Evolutionary conservation across 2,113 vertebrate species (phyloP).

Genomic region (Pollimyrus isidori): DNA sequence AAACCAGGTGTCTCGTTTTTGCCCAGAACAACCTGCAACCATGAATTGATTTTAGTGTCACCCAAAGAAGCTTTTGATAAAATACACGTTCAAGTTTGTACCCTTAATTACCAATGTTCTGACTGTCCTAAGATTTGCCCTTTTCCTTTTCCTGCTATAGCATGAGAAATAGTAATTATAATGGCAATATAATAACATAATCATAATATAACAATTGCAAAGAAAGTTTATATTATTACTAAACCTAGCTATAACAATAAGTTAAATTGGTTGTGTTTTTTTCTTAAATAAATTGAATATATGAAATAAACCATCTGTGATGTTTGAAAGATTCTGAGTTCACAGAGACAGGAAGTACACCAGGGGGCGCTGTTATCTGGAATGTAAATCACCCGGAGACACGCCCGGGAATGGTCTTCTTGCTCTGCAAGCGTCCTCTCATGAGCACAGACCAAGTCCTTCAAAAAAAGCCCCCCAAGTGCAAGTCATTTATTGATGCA

Average conservation of each 20-base stretch:
- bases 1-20: background rate
- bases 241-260: slow-evolving; percentile 70
- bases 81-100: background rate
- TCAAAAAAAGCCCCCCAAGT: slow-evolving; percentile 13
- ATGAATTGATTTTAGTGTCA: background rate
- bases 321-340: slow-evolving; percentile 51
- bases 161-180: slow-evolving; percentile 42
- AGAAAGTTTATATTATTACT: slow-evolving; percentile 70
- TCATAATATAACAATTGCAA: slow-evolving; percentile 41
- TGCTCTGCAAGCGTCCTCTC: slow-evolving; percentile 46
- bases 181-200: slow-evolving; percentile 42
- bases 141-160: background rate
- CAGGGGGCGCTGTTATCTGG: slow-evolving; percentile 48
- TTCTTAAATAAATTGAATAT: slow-evolving; percentile 71
- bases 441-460: slow-evolving; percentile 49
- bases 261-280: slow-evolving; percentile 67
- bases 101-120: background rate
- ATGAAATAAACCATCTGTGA: slow-evolving; percentile 63
- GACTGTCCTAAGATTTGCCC: background rate
- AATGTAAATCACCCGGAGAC: slow-evolving; percentile 60
- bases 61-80: background rate
- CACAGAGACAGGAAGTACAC: slow-evolving; percentile 20
- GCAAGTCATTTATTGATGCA: background rate
- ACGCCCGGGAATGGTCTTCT: slow-evolving; percentile 47
- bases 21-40: background rate